A percentile compares a stretch with the other conserved stretches of the same genome.
phyloP scores from a whole-genome alignment of 1,140 invertebrate genomes.

The Eupeodes corollae region DNA sequence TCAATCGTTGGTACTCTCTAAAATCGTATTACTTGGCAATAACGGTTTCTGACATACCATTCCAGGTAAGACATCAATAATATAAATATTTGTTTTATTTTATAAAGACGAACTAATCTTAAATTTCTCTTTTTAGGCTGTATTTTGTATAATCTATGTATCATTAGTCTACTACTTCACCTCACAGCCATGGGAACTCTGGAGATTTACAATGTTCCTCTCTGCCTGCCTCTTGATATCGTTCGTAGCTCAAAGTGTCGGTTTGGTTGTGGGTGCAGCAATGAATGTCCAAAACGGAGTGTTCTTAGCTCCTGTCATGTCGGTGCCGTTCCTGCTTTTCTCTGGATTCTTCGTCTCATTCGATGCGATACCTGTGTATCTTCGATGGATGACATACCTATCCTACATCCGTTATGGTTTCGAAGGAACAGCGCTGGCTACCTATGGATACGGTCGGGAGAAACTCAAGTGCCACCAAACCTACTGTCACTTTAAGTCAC shows the following conservation, averaged over 20 bases:
- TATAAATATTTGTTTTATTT: slow-evolving; percentile 4
- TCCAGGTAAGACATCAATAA: slow-evolving; percentile 64
- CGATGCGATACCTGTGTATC: slow-evolving; percentile 87
- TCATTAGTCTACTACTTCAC: slow-evolving; percentile 92
- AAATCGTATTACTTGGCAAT: slow-evolving; percentile 93
- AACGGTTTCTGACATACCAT: slow-evolving; percentile 89
- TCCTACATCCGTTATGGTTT: slow-evolving; percentile 94
- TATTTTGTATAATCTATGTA: slow-evolving; percentile 85
- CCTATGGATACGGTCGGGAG: slow-evolving; percentile 74
- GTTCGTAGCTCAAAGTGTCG: slow-evolving; percentile 90
- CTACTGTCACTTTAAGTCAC: slow-evolving; percentile 84
- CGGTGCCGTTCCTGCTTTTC: slow-evolving; percentile 88
- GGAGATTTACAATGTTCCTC: slow-evolving; percentile 81
- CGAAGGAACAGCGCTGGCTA: slow-evolving; percentile 86
- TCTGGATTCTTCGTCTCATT: slow-evolving; percentile 96
- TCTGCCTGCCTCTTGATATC: slow-evolving; percentile 80
- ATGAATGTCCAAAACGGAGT: slow-evolving; percentile 91
- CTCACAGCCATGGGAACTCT: slow-evolving; percentile 74
- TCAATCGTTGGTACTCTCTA: slow-evolving; percentile 95
- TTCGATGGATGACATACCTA: slow-evolving; percentile 91
- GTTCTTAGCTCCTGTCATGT: slow-evolving; percentile 90
- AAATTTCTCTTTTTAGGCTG: slow-evolving; percentile 41
- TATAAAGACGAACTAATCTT: background rate
- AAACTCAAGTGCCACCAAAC: slow-evolving; percentile 67
- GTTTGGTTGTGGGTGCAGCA: slow-evolving; percentile 87